These are phyloP conservation scores for Apeltes quadracus DNA, from an alignment of 2,113 vertebrate genomes.

Conservation along the genomic window DNA sequence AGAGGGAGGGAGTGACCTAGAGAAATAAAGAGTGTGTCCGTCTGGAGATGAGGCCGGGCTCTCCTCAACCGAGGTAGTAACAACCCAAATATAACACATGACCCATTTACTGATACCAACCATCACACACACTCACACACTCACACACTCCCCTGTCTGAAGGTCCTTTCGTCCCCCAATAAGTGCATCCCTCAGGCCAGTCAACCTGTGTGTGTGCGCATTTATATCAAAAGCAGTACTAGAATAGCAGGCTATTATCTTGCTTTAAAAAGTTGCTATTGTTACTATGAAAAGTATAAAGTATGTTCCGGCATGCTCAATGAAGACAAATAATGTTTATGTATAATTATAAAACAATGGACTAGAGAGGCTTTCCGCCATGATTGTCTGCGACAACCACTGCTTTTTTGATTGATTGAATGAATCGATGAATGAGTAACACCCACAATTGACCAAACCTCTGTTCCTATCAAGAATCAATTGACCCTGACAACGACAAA, in stretches of 20 bases:
- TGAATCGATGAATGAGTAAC: no score
- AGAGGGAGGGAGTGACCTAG: background rate
- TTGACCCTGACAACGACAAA: background rate
- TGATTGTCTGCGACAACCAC: no score
- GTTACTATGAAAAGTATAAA: no score
- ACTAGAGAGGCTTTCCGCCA: no score
- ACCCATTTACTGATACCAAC: slow-evolving; percentile 62
- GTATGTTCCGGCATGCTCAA: no score
- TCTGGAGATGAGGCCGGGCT: slow-evolving; percentile 20
- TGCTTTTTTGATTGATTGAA: no score
- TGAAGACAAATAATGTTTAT: no score
- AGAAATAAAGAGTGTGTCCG: slow-evolving; percentile 3
- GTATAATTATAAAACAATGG: no score
- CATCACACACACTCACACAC: background rate
- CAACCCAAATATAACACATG: slow-evolving; percentile 70
- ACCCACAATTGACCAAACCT: no score
- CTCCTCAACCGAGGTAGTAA: slow-evolving; percentile 47
- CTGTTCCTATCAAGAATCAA: background rate
- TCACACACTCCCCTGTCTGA: slow-evolving; percentile 10
- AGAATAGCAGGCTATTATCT: background rate
- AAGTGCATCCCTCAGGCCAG: background rate
- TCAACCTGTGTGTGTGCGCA: background rate
- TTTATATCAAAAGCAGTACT: background rate
- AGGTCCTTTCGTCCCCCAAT: slow-evolving; percentile 42
- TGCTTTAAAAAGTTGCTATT: no score